phyloP scores from a whole-genome alignment of 1,140 invertebrate species.

The Panulirus ornatus region DNA sequence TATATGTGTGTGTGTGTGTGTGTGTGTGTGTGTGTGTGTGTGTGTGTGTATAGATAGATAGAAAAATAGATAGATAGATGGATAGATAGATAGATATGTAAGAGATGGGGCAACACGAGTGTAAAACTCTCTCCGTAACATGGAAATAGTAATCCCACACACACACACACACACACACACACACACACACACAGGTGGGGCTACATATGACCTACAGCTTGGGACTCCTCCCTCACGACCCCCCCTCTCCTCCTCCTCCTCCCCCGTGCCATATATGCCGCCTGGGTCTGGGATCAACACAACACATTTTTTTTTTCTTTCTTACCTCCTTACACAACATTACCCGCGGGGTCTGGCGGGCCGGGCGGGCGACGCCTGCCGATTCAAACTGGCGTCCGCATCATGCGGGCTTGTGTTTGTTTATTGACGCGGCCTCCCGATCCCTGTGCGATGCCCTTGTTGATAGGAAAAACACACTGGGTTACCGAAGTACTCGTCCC shows the following conservation, averaged over 20 bases:
- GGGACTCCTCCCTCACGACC: neutral
- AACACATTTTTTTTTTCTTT: neutral
- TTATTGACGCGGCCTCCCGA: neutral
- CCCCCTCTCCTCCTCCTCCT: conserved; percentile 16
- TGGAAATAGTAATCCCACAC: too few relatives aligned
- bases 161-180: conserved; percentile 17
- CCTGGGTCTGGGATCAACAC: neutral
- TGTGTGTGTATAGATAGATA: too few relatives aligned
- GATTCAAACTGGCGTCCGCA: conserved; percentile 35
- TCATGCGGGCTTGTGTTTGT: neutral
- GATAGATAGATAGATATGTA: too few relatives aligned
- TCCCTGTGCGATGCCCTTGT: too few relatives aligned
- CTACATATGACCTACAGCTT: neutral
- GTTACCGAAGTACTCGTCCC: too few relatives aligned
- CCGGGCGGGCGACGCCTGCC: conserved; percentile 4
- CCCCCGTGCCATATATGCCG: conserved; percentile 20
- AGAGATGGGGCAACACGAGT: too few relatives aligned
- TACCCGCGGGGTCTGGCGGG: neutral
- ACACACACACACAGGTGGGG: neutral
- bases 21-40: too few relatives aligned
- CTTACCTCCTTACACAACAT: conserved; percentile 15
- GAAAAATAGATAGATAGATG: too few relatives aligned
- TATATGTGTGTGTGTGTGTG: too few relatives aligned
- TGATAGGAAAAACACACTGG: too few relatives aligned
- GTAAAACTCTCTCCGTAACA: too few relatives aligned